Base-by-base conservation (phyloP, 2,888 invertebrate genomes). In the Stenchaetothrips biformis region DNA sequence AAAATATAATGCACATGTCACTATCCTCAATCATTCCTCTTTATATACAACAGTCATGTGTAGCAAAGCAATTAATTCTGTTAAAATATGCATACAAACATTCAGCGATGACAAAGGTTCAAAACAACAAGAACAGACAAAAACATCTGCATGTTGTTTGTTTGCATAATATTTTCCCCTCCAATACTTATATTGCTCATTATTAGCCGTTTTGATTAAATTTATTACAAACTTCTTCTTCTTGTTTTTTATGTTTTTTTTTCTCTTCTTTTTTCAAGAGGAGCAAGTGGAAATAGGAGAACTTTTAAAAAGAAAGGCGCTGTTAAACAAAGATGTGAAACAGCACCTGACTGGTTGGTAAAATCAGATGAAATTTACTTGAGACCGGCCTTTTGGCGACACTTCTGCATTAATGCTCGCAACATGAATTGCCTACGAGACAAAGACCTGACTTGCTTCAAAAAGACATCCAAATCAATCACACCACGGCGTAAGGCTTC, bases 361-460 rank as follows among this genome's bases (percentile, higher is more conserved):
- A 53, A 53, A 53, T 3, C 9, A 53, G 67, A 74, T 9, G 25
- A 25, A 37, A 8, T 74, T 21, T 74, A 74, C 67, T 74, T 74
- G 6, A 91, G 86, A 77, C 90, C 97, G 82, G 98, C 98, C 87
- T 96, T 97, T 86, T 96, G 95, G 85, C 98, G 91, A 88, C 99
- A 99, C 87, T 97, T 97, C 86, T 97, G 95, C 94, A 99, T 97
- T 79, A 98, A 89, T 78, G 98, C 98, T 82, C 98, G 90, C 81
- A 98, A 89, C 89, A 97, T 96, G 86, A 99, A 99, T 88, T 99
- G 99, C 85, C 95, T 93, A 81, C 99, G 92, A 13, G 99, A 98
- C 82, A 99, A 88, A 83, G 95, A 94, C 83, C 99, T 92, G 1
- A 99, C 97, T 90, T 98, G 96, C 88, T 98, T 98, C 84, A 99